A percentile compares a stretch with the other conserved stretches of the same genome.
Evolutionary conservation across 2,113 vertebrate genomes (phyloP).

Genomic region (Gymnarchus niloticus): DNA sequence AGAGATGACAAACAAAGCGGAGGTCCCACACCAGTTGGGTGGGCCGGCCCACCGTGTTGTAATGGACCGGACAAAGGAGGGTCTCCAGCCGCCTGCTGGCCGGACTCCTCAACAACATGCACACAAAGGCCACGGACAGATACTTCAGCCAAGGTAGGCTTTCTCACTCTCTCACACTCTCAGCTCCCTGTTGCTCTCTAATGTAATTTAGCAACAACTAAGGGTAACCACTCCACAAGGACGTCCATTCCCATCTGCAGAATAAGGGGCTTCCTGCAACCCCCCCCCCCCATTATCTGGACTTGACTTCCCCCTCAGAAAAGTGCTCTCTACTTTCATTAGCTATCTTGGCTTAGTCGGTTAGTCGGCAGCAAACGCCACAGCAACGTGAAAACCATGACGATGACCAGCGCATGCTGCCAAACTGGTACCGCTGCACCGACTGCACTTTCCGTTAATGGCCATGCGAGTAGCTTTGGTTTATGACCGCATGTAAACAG

Average conservation of each 20-base stretch:
- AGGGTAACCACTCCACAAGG: neutral
- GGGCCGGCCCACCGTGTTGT: constrained; percentile 57
- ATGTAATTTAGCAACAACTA: neutral
- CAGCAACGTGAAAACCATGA: neutral
- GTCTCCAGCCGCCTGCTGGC: constrained; percentile 15
- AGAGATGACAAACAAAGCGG: constrained; percentile 54
- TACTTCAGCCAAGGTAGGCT: neutral
- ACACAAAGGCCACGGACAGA: constrained; percentile 22
- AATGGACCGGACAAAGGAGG: constrained; percentile 43
- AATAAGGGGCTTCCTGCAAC: neutral
- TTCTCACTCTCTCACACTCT: neutral
- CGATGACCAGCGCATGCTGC: neutral
- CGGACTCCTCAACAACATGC: constrained; percentile 28
- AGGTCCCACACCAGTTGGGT: constrained; percentile 60
- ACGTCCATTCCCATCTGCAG: neutral
- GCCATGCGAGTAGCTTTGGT: neutral
- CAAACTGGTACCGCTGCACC: neutral
- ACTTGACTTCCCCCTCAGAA: neutral
- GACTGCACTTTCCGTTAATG: neutral
- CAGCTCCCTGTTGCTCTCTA: neutral
- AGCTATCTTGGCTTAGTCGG: neutral
- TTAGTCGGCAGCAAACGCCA: neutral
- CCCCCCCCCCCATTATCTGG: neutral
- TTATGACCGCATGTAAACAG: neutral
- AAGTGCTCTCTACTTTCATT: neutral